Evolutionary conservation across 2,797 vertebrate species (phyloP), one percentile per base, ranked within the genome.

Genomic region (Geotrypetes seraphini): DNA sequence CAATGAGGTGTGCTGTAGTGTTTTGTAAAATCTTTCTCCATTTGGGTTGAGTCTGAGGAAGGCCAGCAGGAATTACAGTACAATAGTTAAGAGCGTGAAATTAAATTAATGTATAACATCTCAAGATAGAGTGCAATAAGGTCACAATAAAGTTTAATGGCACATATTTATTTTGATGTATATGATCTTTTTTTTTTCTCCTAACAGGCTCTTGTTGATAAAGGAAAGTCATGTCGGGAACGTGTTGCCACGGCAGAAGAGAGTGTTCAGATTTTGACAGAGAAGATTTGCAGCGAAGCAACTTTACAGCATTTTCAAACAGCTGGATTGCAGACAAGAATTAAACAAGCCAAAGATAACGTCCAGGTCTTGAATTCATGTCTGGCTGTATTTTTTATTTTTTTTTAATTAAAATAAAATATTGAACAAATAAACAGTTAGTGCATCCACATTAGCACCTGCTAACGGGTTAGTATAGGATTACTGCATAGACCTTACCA

Each of bases 231-330:
- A 22, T 76, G 85, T 12, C 87, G 84, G 50, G 86, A 90, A 3
- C 87, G 88, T 52, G 63, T 90, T 37, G 81, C 84, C 44, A 87
- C 78, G 43, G 84, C 86, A 16, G 86, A 92, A 50, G 84, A 88
- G 43, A 67, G 71, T 19, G 28, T 95, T 31, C 85, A 90, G 24
- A 55, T 86, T 47, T 66, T 83, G 58, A 57, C 62, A 5, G 76
- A 77, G 31, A 71, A 38, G 2, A 59, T 50, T 50, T 81, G 83
- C 53, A 83, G 78, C 59, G 79, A 47, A 33, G 74, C 75, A 5
- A 84, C 83, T 8, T 49, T 91, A 14, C 82, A 85, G 25, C 80
- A 75, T 36, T 63, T 86, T 37, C 63, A 79, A 3, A 69, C 53
- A 14, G 31, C 73, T 9, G 62, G 54, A 28, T 81, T 95, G 60